Percentiles rank a stretch among this genome's conserved stretches.
Evolutionary conservation across 2,113 vertebrate species (phyloP).

Genomic region (Egretta garzetta): DNA sequence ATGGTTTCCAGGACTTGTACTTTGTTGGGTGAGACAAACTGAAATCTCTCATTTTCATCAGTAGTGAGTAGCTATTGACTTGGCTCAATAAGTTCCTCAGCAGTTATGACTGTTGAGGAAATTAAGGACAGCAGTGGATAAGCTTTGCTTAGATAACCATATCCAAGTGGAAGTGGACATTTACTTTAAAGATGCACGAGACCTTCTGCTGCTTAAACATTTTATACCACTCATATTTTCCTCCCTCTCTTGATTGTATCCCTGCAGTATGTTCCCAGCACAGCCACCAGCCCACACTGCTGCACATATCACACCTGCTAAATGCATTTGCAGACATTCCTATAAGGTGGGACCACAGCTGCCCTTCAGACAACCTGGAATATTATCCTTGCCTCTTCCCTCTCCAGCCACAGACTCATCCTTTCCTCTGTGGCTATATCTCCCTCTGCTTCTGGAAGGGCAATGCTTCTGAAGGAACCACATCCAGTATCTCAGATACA

Average conservation of each 20-base stretch:
- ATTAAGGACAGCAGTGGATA: background rate
- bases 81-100: background rate
- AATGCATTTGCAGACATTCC: background rate
- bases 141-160: constrained; percentile 2
- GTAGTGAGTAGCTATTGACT: background rate
- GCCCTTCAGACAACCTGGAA: background rate
- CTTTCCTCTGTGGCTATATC: rapidly evolving
- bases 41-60: background rate
- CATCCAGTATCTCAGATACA: background rate
- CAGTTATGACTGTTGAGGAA: background rate
- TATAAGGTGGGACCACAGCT: background rate
- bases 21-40: background rate
- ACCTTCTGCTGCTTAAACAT: background rate
- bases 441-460: background rate
- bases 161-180: background rate
- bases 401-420: background rate
- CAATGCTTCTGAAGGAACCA: background rate
- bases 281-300: background rate
- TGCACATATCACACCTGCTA: background rate
- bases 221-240: background rate
- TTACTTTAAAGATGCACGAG: background rate
- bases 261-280: background rate
- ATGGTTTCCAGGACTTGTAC: background rate
- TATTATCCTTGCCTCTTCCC: background rate
- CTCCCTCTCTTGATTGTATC: background rate